phyloP scores from a whole-genome alignment of 2,113 vertebrate species.

The Eublepharis macularius region DNA sequence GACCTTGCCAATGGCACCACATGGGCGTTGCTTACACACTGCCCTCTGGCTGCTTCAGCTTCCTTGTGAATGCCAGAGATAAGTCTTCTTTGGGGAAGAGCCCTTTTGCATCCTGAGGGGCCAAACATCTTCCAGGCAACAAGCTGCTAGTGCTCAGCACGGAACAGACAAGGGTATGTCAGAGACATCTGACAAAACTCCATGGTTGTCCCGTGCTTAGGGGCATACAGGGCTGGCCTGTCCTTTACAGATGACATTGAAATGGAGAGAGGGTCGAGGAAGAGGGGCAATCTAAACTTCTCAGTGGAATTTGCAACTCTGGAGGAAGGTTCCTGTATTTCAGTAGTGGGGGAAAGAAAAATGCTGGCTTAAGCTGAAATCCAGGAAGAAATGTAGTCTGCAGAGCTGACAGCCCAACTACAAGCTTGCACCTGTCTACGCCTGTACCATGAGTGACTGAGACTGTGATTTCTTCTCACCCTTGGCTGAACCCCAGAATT shows the following conservation, averaged over 20 bases:
- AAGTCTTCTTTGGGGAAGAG: too few species aligned
- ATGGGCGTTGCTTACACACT: neutral
- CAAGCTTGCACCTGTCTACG: neutral
- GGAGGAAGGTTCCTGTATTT: neutral
- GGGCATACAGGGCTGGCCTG: neutral
- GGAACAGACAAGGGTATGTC: neutral
- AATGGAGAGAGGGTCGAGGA: too few species aligned
- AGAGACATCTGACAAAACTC: too few species aligned
- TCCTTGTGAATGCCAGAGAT: neutral
- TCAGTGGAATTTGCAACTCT: neutral
- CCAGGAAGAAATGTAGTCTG: neutral
- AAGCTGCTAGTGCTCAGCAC: neutral
- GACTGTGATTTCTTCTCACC: neutral
- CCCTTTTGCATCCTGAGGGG: neutral
- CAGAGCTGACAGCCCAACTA: neutral
- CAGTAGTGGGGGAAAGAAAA: rapidly evolving
- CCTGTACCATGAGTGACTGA: rapidly evolving
- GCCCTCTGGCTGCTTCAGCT: neutral
- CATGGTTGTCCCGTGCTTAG: neutral
- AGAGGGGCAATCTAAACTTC: too few species aligned
- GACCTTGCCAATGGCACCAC: rapidly evolving
- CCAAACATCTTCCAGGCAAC: neutral
- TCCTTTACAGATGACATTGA: too few species aligned
- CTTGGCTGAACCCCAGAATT: neutral
- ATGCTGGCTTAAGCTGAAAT: rapidly evolving